Base-by-base conservation (phyloP, 2,888 invertebrate species). In the Carterocephalus palaemon region DNA sequence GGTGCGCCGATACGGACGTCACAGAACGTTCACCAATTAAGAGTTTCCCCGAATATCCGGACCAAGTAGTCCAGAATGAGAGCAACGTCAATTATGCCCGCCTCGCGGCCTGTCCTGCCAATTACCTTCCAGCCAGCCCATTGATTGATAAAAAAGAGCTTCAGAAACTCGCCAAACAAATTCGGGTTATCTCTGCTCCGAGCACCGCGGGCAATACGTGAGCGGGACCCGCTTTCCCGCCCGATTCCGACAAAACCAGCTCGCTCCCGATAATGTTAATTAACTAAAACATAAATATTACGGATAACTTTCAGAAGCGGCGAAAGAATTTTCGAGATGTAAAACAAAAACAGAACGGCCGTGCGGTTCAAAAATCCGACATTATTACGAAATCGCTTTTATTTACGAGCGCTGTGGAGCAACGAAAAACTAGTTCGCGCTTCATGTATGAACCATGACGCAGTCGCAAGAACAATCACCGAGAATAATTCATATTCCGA, bases 361-460 rank as follows among this genome's bases (percentile, higher is more conserved):
- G 61, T 48, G 60, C 54, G 58, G 61, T 56, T 57, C 61, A 62
- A 65, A 70, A 70, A 75, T 72, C 67, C 63, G 68, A 66, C 66
- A 71, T 59, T 75, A 75, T 75, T 67, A 64, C 67, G 66, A 75
- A 76, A 71, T 67, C 60, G 52, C 66, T 66, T 70, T 73, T 71
- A 74, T 75, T 77, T 76, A 75, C 70, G 74, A 72, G 52, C 60
- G 51, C 64, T 56, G 64, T 60, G 62, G 62, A 60, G 64, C 66
- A 60, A 71, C 67, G 66, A 77, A 84, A 84, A 84, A 81, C 79
- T 83, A 85, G 81, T 77, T 80, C 75, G 71, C 77, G 77, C 81
- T 86, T 87, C 84, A 87, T 84, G 86, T 86, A 84, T 87, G 86
- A 87, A 85, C 82, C 85, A 85, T 85, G 84, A 78, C 76, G 76